phyloP scores from a whole-genome alignment of 1,140 invertebrate species.

The Neotoxoptera formosana region DNA sequence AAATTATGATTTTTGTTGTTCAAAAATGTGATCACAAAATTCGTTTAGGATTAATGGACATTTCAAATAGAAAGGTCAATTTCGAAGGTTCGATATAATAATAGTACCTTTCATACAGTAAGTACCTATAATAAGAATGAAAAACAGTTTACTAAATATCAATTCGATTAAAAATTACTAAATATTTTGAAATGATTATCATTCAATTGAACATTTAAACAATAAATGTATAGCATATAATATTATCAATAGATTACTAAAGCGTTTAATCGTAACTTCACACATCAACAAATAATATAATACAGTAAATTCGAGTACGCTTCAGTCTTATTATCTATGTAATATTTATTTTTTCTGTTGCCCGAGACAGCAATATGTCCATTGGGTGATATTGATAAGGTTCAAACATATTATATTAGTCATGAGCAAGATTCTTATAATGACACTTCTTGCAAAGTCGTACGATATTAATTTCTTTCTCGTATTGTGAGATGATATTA shows the following conservation, averaged over 20 bases:
- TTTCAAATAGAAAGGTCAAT: not conserved
- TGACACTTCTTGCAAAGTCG: not conserved
- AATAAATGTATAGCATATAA: not conserved
- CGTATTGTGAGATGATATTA: not conserved
- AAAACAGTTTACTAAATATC: not conserved
- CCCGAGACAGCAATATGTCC: too few relatives aligned
- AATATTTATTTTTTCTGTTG: too few relatives aligned
- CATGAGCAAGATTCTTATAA: too few relatives aligned
- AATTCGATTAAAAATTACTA: not conserved
- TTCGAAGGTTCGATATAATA: not conserved
- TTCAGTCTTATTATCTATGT: not conserved
- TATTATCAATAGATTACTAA: too few relatives aligned
- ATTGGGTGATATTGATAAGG: too few relatives aligned
- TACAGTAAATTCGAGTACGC: not conserved
- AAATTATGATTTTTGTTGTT: not conserved
- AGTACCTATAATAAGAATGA: not conserved
- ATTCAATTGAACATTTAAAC: not conserved
- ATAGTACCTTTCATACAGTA: too few relatives aligned
- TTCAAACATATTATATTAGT: too few relatives aligned
- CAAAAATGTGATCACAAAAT: not conserved
- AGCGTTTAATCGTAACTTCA: not conserved
- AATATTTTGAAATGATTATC: not conserved
- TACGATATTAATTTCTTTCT: not conserved
- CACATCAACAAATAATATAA: not conserved
- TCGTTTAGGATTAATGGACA: not conserved